Evolutionary conservation across 2,113 vertebrate genomes (phyloP).

Genomic region (Aspiorhynchus laticeps): DNA sequence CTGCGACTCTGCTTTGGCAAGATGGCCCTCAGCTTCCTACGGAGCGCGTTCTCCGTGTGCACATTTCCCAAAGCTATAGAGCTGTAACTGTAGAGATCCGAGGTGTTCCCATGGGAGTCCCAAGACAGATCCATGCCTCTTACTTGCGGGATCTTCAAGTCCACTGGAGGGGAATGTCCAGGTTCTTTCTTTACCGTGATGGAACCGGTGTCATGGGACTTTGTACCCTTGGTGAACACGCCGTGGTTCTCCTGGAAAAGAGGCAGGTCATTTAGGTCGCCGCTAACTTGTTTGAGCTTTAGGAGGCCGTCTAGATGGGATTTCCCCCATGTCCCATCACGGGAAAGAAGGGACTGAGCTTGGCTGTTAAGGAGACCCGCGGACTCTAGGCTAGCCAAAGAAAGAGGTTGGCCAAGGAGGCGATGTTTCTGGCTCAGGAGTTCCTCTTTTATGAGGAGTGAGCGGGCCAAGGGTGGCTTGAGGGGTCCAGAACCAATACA

Average conservation of each 20-base stretch:
- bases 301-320: constrained; percentile 92
- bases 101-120: constrained; percentile 86
- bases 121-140: constrained; percentile 98
- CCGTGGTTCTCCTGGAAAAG: constrained; percentile 91
- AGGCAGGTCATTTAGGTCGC: constrained; percentile 95
- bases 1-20: constrained; percentile 97
- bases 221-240: constrained; percentile 90
- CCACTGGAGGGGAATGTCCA: constrained; percentile 93
- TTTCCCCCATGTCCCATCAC: constrained; percentile 92
- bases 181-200: constrained; percentile 91
- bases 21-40: constrained; percentile 98
- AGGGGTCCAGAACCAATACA: constrained; percentile 88
- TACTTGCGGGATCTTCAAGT: constrained; percentile 98
- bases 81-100: constrained; percentile 90
- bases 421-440: constrained; percentile 92
- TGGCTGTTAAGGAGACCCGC: constrained; percentile 89
- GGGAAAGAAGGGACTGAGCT: constrained; percentile 87
- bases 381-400: constrained; percentile 88
- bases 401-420: constrained; percentile 80
- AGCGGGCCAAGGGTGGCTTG: constrained; percentile 94
- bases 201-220: constrained; percentile 64
- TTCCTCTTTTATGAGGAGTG: constrained; percentile 95
- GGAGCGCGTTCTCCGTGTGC: constrained; percentile 90
- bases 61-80: constrained; percentile 87
- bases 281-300: constrained; percentile 91